A percentile compares a stretch with the other conserved stretches of the same genome.
phyloP scores from a whole-genome alignment of 1,140 invertebrate species.

The Nebria ingens region DNA sequence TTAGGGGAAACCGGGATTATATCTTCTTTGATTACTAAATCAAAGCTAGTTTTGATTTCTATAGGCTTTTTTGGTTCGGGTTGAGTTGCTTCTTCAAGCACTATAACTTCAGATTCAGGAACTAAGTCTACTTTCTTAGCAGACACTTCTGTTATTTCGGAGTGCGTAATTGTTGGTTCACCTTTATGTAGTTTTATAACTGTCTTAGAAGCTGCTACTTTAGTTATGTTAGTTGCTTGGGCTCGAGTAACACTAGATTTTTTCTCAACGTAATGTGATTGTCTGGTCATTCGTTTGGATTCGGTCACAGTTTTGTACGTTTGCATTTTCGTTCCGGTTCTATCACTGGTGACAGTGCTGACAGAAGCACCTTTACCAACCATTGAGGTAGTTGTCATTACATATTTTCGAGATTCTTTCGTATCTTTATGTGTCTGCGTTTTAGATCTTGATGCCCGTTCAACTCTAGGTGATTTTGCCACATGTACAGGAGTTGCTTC shows the following conservation, averaged over 20 bases:
- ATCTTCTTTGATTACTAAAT: background rate
- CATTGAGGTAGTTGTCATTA: background rate
- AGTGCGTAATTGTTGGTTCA: background rate
- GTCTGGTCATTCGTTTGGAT: background rate
- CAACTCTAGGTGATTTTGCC: background rate
- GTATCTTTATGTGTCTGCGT: background rate
- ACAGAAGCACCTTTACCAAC: background rate
- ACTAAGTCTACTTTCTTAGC: background rate
- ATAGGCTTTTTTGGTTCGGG: background rate
- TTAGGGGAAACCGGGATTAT: background rate
- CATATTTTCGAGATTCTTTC: background rate
- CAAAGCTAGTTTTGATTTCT: background rate
- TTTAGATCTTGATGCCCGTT: background rate
- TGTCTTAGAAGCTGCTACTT: background rate
- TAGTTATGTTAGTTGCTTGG: background rate
- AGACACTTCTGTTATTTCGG: background rate
- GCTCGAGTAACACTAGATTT: background rate
- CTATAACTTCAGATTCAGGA: background rate
- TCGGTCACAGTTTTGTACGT: background rate
- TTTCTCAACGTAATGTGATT: background rate
- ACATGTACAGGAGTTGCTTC: background rate
- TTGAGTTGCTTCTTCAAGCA: background rate
- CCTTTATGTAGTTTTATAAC: background rate
- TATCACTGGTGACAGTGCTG: constrained; percentile 21
- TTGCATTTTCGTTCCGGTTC: constrained; percentile 25